Evolutionary conservation across 1,140 invertebrate genomes (phyloP).

Genomic region (Himalopsyche phryganea): DNA sequence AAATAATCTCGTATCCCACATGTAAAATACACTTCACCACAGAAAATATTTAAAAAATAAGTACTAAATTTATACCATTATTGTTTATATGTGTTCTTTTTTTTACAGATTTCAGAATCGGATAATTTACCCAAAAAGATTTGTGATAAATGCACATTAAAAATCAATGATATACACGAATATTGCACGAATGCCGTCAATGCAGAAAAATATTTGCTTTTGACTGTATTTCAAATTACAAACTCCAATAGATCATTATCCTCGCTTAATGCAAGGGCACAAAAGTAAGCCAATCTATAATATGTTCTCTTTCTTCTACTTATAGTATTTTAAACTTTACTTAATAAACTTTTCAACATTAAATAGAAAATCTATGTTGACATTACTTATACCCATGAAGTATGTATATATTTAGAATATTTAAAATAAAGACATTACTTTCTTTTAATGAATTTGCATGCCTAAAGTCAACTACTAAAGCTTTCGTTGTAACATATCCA

Average conservation of each 20-base stretch:
- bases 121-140: conserved; percentile 61
- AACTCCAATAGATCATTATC: background rate
- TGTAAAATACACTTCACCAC: too few species aligned
- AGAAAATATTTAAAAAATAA: too few species aligned
- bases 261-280: background rate
- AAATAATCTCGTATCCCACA: too few species aligned
- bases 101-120: conserved; percentile 52
- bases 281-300: background rate
- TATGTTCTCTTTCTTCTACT: background rate
- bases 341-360: background rate
- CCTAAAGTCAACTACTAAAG: too few species aligned
- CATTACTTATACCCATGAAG: too few species aligned
- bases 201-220: conserved; percentile 54
- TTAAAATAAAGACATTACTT: too few species aligned
- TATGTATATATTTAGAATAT: too few species aligned
- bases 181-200: conserved; percentile 58
- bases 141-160: conserved; percentile 58
- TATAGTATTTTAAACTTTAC: background rate
- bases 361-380: background rate
- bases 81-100: too few species aligned
- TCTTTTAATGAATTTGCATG: too few species aligned
- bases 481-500: too few species aligned
- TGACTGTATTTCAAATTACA: too few species aligned
- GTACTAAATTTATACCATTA: too few species aligned
- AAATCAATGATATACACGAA: conserved; percentile 58